phyloP scores from a whole-genome alignment of 2,888 invertebrate genomes.

The Rhamphomyia laevipes region DNA sequence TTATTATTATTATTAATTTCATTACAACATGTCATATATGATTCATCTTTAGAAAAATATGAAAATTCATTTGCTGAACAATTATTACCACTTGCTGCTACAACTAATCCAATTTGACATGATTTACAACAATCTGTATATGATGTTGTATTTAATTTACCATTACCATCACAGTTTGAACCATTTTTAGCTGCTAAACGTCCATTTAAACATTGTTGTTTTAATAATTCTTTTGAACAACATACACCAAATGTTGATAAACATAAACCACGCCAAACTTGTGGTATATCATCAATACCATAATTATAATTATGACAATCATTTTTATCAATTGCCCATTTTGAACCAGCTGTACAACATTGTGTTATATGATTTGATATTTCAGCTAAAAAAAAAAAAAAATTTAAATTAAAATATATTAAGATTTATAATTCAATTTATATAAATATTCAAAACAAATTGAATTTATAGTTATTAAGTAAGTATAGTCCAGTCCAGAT shows the following conservation, averaged over 20 bases:
- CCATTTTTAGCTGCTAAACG: slow-evolving; percentile 27
- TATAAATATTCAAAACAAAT: too few species aligned
- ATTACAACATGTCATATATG: slow-evolving; percentile 50
- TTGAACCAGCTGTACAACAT: slow-evolving; percentile 44
- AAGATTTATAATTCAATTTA: too few species aligned
- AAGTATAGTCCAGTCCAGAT: too few species aligned
- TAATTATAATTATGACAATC: slow-evolving; percentile 40
- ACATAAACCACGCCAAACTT: slow-evolving; percentile 48
- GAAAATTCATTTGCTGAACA: slow-evolving; percentile 43
- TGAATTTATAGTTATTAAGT: too few species aligned
- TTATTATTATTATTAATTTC: slow-evolving; percentile 11
- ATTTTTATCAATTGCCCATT: slow-evolving; percentile 39
- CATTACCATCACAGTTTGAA: slow-evolving; percentile 21
- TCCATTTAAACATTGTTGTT: slow-evolving; percentile 30
- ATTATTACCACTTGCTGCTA: slow-evolving; percentile 40
- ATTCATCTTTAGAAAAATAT: slow-evolving; percentile 39
- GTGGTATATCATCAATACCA: slow-evolving; percentile 43
- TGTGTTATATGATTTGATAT: slow-evolving; percentile 28
- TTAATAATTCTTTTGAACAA: slow-evolving; percentile 43
- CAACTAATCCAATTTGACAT: slow-evolving; percentile 50
- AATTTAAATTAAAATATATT: neutral
- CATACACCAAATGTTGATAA: slow-evolving; percentile 52
- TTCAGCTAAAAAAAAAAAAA: slow-evolving; percentile 16
- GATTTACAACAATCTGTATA: slow-evolving; percentile 49
- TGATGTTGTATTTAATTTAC: slow-evolving; percentile 20